A percentile compares a stretch with the other conserved stretches of the same genome.
Conservation (phyloP, 1,140 invertebrate genomes). For the Atta texana region DNA sequence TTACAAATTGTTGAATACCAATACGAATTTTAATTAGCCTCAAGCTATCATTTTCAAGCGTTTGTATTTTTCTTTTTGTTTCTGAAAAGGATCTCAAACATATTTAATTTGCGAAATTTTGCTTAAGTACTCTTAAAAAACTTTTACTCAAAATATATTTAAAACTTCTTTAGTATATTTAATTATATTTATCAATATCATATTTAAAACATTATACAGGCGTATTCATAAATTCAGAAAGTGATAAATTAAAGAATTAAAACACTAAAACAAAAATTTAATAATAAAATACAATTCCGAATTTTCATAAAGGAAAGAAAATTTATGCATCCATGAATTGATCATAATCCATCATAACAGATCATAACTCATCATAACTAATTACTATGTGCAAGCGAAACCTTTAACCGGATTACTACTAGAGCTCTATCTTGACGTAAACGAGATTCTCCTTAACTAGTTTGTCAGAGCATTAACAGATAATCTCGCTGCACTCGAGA, state of each 20-base stretch:
- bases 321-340: background rate
- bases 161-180: background rate
- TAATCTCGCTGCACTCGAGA: constrained; percentile 39
- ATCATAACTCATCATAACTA: background rate
- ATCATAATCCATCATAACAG: background rate
- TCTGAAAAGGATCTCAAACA: background rate
- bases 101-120: background rate
- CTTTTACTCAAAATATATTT: too few species aligned
- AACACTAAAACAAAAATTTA: background rate
- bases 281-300: background rate
- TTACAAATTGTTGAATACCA: constrained; percentile 25
- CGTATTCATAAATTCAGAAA: background rate
- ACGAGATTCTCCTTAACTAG: constrained; percentile 51
- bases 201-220: background rate
- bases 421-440: constrained; percentile 1
- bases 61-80: background rate
- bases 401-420: constrained; percentile 38
- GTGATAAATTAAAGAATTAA: background rate
- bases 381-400: constrained; percentile 27
- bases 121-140: background rate
- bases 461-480: constrained; percentile 56
- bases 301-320: background rate
- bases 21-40: constrained; percentile 46
- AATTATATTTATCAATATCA: background rate
- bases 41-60: constrained; percentile 5